Evolutionary conservation across 2,888 invertebrate genomes (phyloP), one percentile per base, ranked within the genome.

Genomic region (Drosophila sordidula): DNA sequence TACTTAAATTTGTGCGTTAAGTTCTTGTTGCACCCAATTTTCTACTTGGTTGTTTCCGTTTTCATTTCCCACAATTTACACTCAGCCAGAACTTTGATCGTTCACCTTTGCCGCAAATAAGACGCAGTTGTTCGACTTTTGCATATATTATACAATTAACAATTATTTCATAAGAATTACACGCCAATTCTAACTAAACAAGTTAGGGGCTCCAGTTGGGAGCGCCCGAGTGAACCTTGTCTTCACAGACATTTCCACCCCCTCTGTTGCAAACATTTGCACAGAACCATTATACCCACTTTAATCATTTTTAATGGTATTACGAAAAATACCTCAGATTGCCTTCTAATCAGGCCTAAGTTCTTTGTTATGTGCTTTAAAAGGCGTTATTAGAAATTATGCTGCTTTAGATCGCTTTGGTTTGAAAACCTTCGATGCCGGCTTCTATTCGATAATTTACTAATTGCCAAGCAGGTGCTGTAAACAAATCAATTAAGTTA

Each of bases 401-500:
- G 26, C 8, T 29, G 8, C 8, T 29, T 6, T 8, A 8, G 26
- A 29, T 29, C 26, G 26, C 26, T 6, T 29, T 8, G 8, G 6
- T 16, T 16, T 4, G n/a, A 3, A 5, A 49, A 34, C 5, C n/a
- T 9, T 11, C n/a, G 11, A 0, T 12, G 29, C 29, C 14, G 29
- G 9, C 41, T 41, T 16, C 11, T 11, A 16, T 16, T 18, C 16
- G 11, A 2, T 11, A 11, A 41, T 22, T 25, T 6, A 11, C 25
- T 25, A n/a, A 14, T n/a, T 11, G 6, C 9, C 22, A 49, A 14
- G 1, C 12, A 22, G 1, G 4, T 14, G 14, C 9, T 25, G 22
- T 29, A 38, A 59, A 22, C 18, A 55, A 26, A 18, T 6, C 32
- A 25, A 46, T 61, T 32, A 56, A 56, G 8, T 6, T 46, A 8